phyloP scores from a whole-genome alignment of 2,888 invertebrate species.

The Monoplex corrugatus region DNA sequence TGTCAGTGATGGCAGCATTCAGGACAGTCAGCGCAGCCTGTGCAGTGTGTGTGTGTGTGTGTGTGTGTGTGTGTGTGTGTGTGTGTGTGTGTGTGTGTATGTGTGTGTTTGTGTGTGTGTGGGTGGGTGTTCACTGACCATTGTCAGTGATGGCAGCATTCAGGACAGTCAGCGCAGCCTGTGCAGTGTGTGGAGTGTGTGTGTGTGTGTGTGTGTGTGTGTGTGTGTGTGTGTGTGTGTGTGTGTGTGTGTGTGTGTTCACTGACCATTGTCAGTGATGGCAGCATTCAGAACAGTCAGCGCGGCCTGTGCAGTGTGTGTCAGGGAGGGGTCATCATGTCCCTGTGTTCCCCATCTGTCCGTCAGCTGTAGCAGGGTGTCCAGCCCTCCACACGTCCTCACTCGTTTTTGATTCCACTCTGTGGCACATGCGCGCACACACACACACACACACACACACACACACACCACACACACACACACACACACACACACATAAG shows the following conservation, averaged over 20 bases:
- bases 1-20: neutral
- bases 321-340: neutral
- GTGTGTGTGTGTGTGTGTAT: too few relatives aligned
- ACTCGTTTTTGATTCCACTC: constrained; percentile 68
- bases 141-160: constrained; percentile 1
- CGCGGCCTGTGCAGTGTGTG: neutral
- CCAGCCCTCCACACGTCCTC: constrained; percentile 66
- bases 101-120: too few relatives aligned
- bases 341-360: neutral
- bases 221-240: too few relatives aligned
- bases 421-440: too few relatives aligned
- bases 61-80: too few relatives aligned
- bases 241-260: too few relatives aligned
- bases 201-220: too few relatives aligned
- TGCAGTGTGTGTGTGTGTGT: too few relatives aligned
- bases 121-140: too few relatives aligned
- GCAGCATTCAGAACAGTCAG: constrained; percentile 8
- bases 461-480: neutral
- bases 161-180: neutral
- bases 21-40: neutral
- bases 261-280: constrained; percentile 34
- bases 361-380: constrained; percentile 59
- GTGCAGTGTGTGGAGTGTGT: too few relatives aligned
- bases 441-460: neutral
- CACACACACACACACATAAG: neutral